phyloP scores from a whole-genome alignment of 2,888 invertebrate species.

The Agriotes lineatus region DNA sequence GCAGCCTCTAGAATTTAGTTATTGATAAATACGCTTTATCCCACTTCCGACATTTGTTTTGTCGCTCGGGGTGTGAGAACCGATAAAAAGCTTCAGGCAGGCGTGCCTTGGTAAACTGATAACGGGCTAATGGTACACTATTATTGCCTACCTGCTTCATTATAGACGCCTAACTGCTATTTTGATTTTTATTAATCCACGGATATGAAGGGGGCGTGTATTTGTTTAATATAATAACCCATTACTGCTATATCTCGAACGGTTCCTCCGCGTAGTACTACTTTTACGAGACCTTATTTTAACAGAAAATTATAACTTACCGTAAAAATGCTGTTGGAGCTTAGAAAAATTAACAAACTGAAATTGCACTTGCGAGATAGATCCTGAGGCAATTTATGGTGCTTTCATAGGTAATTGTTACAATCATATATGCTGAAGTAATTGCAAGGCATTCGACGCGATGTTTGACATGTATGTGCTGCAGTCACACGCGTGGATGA shows the following conservation, averaged over 20 bases:
- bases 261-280: background rate
- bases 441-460: too few species aligned
- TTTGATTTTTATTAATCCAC: slow-evolving; percentile 40
- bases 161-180: slow-evolving; percentile 50
- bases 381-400: too few species aligned
- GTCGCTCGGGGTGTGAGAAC: slow-evolving; percentile 53
- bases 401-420: too few species aligned
- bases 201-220: slow-evolving; percentile 26
- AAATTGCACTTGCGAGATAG: background rate
- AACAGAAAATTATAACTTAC: slow-evolving; percentile 7
- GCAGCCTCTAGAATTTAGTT: slow-evolving; percentile 57
- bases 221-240: slow-evolving; percentile 34
- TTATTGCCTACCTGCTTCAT: slow-evolving; percentile 55
- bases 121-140: slow-evolving; percentile 56
- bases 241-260: background rate
- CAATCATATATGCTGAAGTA: too few species aligned
- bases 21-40: slow-evolving; percentile 59
- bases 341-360: background rate
- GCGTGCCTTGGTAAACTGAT: slow-evolving; percentile 51
- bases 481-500: too few species aligned
- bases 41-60: slow-evolving; percentile 59
- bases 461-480: too few species aligned
- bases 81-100: slow-evolving; percentile 45
- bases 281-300: slow-evolving; percentile 1
- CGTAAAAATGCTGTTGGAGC: background rate